Evolutionary conservation across 2,888 invertebrate genomes (phyloP), one percentile per base, ranked within the genome.

Genomic region (Seira sanloemensis): DNA sequence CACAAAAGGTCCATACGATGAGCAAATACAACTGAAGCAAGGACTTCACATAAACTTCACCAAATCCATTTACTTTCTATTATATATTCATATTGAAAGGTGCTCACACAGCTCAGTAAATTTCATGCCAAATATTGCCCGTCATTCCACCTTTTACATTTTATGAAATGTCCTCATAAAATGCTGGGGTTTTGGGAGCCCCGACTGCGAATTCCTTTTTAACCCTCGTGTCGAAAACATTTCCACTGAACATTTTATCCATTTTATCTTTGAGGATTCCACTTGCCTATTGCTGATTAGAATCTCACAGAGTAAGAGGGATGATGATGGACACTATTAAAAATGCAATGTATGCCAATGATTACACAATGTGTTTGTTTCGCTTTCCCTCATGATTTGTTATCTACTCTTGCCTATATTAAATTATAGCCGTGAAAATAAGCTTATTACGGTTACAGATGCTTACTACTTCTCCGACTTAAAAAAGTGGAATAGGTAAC

Each of bases 291-390:
- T n/a, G 50, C 12, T 50, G 50, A 50, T 50, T 50, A 50, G 50
- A 7, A 50, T 16, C 16, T 37, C 12, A 37, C 7, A 58, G 27
- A 62, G 62, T n/a, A 37, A 12, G 50, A 50, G n/a, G n/a, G n/a
- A 50, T 12, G 78, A 74, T 73, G 79, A 74, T 73, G 73, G 66
- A 73, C 79, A 79, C 46, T 66, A 79, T 73, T 79, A 79, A 79
- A 78, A 73, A 79, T 79, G 79, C 21, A 73, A 79, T 67, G 79
- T 73, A 73, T 79, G 79, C 73, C 79, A 79, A 79, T 79, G 73
- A 79, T 79, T 79, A 54, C 68, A 27, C 24, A n/a, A 16, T n/a
- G n/a, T n/a, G 50, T 12, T 50, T 50, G 12, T 50, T 50, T 50
- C 50, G 2, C 50, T 50, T 50, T 50, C 50, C 16, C n/a, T 50